phyloP scores from a whole-genome alignment of 2,797 vertebrate genomes.

The Cottoperca gobio region DNA sequence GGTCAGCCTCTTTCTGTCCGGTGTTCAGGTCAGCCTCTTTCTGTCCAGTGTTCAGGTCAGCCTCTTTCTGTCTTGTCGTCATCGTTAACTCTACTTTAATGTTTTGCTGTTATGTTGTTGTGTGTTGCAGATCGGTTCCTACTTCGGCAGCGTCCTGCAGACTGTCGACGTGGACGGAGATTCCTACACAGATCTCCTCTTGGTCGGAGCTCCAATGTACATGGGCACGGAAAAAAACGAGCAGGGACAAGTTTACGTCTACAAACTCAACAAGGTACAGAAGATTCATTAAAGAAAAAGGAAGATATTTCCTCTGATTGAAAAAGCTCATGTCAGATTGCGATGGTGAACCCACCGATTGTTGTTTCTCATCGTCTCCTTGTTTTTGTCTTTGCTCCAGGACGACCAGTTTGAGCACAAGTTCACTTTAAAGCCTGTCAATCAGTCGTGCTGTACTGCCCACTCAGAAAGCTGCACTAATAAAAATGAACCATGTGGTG shows the following conservation, averaged over 20 bases:
- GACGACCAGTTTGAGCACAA: constrained; percentile 87
- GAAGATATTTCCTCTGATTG: not conserved
- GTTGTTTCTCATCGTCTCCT: not conserved
- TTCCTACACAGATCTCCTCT: constrained; percentile 90
- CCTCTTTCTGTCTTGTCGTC: no score
- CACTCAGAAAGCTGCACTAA: constrained; percentile 85
- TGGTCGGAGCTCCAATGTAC: constrained; percentile 95
- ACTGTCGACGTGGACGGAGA: constrained; percentile 91
- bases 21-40: constrained; percentile 86
- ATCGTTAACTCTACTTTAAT: no score
- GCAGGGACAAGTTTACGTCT: constrained; percentile 97
- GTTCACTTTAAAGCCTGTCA: constrained; percentile 92
- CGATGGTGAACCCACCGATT: not conserved
- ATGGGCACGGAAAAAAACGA: constrained; percentile 96
- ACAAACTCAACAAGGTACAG: constrained; percentile 89
- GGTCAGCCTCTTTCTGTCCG: constrained; percentile 76
- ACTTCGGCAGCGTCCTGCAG: constrained; percentile 95
- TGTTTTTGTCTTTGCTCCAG: constrained; percentile 51
- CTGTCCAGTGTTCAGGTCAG: constrained; percentile 90
- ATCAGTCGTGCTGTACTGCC: constrained; percentile 89
- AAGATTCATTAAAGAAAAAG: not conserved
- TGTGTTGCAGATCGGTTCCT: constrained; percentile 92
- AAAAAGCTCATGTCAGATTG: not conserved
- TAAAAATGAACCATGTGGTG: constrained; percentile 92
- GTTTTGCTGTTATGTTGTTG: not conserved